Conservation (phyloP, 2,797 vertebrate species). For the Mus caroli region DNA sequence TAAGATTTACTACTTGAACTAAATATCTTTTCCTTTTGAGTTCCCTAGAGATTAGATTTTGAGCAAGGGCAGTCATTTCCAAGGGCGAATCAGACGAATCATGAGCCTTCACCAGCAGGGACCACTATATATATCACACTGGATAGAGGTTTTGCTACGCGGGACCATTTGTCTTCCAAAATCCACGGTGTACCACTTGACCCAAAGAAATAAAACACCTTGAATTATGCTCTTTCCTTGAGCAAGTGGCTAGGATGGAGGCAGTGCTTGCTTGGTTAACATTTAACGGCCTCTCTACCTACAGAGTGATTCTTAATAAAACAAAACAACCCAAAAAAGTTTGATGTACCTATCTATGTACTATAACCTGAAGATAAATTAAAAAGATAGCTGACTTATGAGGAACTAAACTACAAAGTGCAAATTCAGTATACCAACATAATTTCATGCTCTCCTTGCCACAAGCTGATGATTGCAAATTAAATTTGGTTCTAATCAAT, state of each 20-base stretch:
- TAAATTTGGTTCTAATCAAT: slow-evolving; percentile 82
- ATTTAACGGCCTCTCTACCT: slow-evolving; percentile 75
- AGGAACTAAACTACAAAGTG: slow-evolving; percentile 68
- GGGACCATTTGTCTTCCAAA: slow-evolving; percentile 51
- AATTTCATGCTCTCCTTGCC: slow-evolving; percentile 68
- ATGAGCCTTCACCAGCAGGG: slow-evolving; percentile 23
- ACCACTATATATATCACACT: background rate
- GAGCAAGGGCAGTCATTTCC: slow-evolving; percentile 54
- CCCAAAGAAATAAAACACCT: slow-evolving; percentile 80
- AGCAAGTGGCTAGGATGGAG: slow-evolving; percentile 58
- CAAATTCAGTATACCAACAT: slow-evolving; percentile 53
- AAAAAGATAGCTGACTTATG: slow-evolving; percentile 60
- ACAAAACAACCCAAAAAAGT: background rate
- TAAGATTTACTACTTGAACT: slow-evolving; percentile 60
- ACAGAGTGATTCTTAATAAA: slow-evolving; percentile 72
- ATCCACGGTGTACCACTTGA: slow-evolving; percentile 62
- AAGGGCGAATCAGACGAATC: slow-evolving; percentile 50
- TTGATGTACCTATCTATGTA: slow-evolving; percentile 72
- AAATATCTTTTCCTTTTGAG: slow-evolving; percentile 60
- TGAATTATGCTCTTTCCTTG: slow-evolving; percentile 77
- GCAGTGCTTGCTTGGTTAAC: slow-evolving; percentile 65
- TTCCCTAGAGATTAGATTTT: slow-evolving; percentile 9
- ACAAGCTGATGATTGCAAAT: slow-evolving; percentile 70
- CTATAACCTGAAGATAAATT: slow-evolving; percentile 75
- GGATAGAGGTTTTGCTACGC: slow-evolving; percentile 51